These are phyloP conservation scores for Cydia fagiglandana DNA, from an alignment of 1,140 invertebrate species.

Conservation along the genomic window DNA sequence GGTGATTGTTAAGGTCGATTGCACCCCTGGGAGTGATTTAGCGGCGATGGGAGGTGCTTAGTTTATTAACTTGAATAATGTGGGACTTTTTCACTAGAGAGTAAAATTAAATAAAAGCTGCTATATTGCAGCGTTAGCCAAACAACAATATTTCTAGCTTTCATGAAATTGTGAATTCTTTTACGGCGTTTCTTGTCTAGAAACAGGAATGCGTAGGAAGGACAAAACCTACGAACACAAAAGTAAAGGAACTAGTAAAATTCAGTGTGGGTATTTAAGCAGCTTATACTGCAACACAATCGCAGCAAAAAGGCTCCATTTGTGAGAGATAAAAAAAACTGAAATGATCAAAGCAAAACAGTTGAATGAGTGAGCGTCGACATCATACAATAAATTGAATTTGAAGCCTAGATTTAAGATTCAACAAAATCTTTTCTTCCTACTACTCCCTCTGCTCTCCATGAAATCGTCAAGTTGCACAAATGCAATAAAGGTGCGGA, in stretches of 20 bases:
- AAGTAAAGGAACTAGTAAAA: too few species aligned
- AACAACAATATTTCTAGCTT: background rate
- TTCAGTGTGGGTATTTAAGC: background rate
- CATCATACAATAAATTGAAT: too few species aligned
- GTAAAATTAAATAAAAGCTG: background rate
- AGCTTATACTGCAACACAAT: background rate
- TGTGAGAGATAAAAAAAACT: too few species aligned
- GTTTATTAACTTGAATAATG: background rate
- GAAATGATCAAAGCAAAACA: too few species aligned
- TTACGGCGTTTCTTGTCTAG: too few species aligned
- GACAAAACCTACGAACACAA: too few species aligned
- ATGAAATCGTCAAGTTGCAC: background rate
- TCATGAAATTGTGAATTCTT: background rate
- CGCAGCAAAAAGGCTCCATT: too few species aligned
- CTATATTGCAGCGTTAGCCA: too few species aligned
- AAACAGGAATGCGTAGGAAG: too few species aligned
- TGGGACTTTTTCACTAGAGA: background rate
- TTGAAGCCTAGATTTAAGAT: too few species aligned
- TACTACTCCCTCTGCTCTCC: background rate
- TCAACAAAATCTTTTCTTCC: too few species aligned
- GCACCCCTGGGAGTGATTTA: conserved; percentile 10
- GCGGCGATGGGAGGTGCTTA: background rate
- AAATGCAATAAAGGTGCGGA: background rate
- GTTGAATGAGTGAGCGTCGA: too few species aligned
- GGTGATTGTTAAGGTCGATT: conserved; percentile 16